Conservation (phyloP, 23 tunicate genomes). For the Halocynthia roretzi region DNA sequence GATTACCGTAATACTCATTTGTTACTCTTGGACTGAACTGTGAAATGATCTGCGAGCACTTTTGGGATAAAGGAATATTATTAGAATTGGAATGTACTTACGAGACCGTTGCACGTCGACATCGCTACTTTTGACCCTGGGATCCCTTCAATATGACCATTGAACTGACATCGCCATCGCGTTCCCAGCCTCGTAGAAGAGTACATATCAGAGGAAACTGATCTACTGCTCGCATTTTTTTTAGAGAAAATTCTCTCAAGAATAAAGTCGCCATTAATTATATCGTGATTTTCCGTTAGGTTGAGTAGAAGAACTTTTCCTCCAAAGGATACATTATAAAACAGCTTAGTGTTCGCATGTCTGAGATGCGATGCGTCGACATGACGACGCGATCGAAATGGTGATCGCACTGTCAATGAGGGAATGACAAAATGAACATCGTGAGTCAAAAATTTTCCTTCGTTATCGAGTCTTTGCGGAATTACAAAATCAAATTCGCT, state of each 20-base stretch:
- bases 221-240: neutral
- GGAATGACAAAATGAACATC: conserved; percentile 13
- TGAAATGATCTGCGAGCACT: too few relatives aligned
- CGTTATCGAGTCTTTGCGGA: conserved; percentile 31
- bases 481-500: conserved; percentile 24
- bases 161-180: conserved; percentile 56
- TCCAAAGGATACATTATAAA: conserved; percentile 12
- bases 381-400: conserved; percentile 25
- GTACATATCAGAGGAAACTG: conserved; percentile 9
- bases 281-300: conserved; percentile 37
- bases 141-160: conserved; percentile 67
- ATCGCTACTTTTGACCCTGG: conserved; percentile 52
- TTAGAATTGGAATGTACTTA: conserved; percentile 25
- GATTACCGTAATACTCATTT: too few relatives aligned
- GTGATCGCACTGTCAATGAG: neutral
- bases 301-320: conserved; percentile 31
- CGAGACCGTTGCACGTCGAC: conserved; percentile 80
- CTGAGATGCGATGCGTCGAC: neutral
- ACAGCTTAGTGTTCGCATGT: conserved; percentile 2
- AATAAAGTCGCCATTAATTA: conserved; percentile 51
- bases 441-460: conserved; percentile 54
- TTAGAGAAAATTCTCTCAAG: conserved; percentile 34
- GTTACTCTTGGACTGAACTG: too few relatives aligned
- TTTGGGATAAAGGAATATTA: too few relatives aligned
- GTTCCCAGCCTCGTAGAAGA: conserved; percentile 43